These are phyloP conservation scores for Kryphioiulus occultus DNA, from an alignment of 2,888 invertebrate species.

Conservation along the genomic window DNA sequence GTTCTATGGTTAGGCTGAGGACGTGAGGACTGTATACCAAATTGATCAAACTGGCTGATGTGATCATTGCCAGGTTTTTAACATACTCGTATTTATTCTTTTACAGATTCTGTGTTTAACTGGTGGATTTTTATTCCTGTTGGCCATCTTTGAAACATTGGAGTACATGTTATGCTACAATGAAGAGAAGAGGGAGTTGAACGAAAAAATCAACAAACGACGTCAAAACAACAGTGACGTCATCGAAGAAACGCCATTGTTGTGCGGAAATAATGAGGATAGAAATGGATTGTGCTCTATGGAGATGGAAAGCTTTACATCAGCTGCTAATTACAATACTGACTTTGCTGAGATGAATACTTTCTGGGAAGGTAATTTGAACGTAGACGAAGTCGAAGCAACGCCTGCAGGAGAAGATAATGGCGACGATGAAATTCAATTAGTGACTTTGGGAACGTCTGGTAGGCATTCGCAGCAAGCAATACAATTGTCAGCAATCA, in stretches of 20 bases:
- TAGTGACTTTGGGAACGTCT: neutral
- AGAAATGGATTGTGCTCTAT: neutral
- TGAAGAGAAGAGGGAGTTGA: slow-evolving; percentile 47
- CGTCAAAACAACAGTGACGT: neutral
- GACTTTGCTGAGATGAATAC: neutral
- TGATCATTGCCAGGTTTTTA: no score
- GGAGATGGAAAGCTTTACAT: neutral
- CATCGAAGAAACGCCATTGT: slow-evolving; percentile 21
- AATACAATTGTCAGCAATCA: slow-evolving; percentile 13
- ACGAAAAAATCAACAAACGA: neutral
- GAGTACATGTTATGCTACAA: slow-evolving; percentile 51
- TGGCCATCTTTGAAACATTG: slow-evolving; percentile 51
- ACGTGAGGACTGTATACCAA: no score
- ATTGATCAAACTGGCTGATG: no score
- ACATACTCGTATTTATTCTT: no score
- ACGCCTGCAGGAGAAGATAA: neutral
- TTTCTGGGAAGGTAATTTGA: neutral
- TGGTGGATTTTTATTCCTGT: slow-evolving; percentile 45
- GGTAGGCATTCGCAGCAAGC: neutral
- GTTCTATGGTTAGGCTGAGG: no score
- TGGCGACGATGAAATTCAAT: slow-evolving; percentile 10
- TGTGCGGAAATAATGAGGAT: neutral
- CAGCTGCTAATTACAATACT: neutral
- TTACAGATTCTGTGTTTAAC: slow-evolving; percentile 39
- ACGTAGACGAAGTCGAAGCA: neutral